phyloP scores from a whole-genome alignment of 2,797 vertebrate species.

The Odontamblyopus lacepedii region DNA sequence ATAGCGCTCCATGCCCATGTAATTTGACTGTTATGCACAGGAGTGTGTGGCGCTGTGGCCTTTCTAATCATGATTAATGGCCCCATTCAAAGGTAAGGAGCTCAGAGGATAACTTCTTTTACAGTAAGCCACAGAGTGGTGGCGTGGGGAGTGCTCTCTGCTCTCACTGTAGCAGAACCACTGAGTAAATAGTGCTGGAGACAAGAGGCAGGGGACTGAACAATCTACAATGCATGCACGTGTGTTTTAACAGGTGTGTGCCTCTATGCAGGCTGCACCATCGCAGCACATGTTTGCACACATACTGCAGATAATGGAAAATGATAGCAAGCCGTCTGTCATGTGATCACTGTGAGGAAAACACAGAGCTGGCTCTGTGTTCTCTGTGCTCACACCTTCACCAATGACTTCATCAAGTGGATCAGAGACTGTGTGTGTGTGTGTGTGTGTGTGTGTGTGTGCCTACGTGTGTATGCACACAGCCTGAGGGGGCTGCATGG shows the following conservation, averaged over 20 bases:
- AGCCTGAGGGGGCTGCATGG: constrained; percentile 67
- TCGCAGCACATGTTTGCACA: constrained; percentile 1
- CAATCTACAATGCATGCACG: constrained; percentile 7
- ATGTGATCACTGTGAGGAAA: constrained; percentile 36
- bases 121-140: constrained; percentile 68
- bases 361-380: constrained; percentile 39
- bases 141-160: constrained; percentile 54
- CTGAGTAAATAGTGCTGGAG: constrained; percentile 56
- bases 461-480: constrained; percentile 41
- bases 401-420: constrained; percentile 78
- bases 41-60: constrained; percentile 56
- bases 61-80: constrained; percentile 78
- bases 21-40: neutral
- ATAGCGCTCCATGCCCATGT: constrained; percentile 49
- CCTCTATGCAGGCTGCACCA: neutral
- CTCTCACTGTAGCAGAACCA: constrained; percentile 46
- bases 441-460: constrained; percentile 20
- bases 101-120: constrained; percentile 77
- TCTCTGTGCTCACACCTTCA: constrained; percentile 66
- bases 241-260: constrained; percentile 44
- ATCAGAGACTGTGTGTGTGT: constrained; percentile 15
- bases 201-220: constrained; percentile 37
- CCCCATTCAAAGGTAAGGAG: constrained; percentile 74
- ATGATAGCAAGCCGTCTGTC: constrained; percentile 15
- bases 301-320: constrained; percentile 13